These are phyloP conservation scores for Ivindomyrus marchei DNA, from an alignment of 2,113 vertebrate species.

Conservation along the genomic window DNA sequence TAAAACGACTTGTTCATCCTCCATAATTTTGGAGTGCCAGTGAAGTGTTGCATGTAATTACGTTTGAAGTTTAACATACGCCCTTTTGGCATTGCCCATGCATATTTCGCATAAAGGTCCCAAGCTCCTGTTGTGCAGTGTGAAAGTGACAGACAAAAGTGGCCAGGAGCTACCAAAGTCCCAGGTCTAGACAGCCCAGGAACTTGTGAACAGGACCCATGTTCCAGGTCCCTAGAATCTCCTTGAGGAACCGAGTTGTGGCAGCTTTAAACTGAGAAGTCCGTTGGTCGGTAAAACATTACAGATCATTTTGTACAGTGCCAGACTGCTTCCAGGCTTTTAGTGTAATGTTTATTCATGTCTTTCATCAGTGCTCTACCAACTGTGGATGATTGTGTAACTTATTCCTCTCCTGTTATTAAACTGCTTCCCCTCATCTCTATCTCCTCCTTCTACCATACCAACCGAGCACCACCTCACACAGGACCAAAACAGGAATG, in stretches of 20 bases:
- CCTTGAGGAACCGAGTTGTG: neutral
- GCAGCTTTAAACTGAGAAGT: neutral
- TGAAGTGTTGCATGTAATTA: neutral
- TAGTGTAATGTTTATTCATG: neutral
- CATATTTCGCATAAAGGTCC: neutral
- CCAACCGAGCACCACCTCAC: neutral
- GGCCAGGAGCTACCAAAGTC: neutral
- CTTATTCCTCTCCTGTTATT: neutral
- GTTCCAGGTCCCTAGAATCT: neutral
- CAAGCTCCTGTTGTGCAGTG: neutral
- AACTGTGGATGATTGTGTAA: neutral
- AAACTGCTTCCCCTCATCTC: constrained; percentile 15
- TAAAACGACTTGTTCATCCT: neutral
- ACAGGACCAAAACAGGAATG: neutral
- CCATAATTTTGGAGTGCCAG: neutral
- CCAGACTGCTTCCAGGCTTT: neutral
- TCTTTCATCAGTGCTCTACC: neutral
- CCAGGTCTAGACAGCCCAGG: neutral
- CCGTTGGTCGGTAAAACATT: neutral
- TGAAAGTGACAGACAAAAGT: neutral
- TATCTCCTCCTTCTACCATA: neutral
- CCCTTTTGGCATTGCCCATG: neutral
- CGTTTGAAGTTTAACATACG: neutral
- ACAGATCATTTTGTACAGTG: neutral
- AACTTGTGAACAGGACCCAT: neutral